Evolutionary conservation across 1,140 invertebrate species (phyloP).

Genomic region (Rhopalosiphum padi): DNA sequence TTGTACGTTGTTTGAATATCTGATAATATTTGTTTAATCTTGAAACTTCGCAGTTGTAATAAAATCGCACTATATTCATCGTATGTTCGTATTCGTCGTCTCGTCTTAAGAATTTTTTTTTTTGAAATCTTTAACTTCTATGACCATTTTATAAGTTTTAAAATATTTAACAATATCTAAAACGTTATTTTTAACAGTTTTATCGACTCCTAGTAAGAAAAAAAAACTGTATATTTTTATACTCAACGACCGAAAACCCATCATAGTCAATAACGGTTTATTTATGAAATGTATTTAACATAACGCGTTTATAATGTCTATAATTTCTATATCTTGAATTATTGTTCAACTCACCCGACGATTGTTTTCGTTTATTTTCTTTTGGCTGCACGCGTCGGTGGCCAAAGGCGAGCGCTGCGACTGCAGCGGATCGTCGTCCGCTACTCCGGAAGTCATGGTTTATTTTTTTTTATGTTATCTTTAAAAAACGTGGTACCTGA

Average conservation of each 20-base stretch:
- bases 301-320: neutral
- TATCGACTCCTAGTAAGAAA: too few relatives aligned
- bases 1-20: neutral
- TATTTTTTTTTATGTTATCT: neutral
- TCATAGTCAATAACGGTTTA: neutral
- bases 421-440: neutral
- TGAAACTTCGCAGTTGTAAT: neutral
- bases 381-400: conserved; percentile 14
- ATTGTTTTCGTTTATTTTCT: conserved; percentile 52
- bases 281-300: neutral
- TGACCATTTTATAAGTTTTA: neutral
- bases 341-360: conserved; percentile 29
- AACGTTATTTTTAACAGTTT: neutral
- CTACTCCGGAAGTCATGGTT: conserved; percentile 47
- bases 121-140: too few relatives aligned
- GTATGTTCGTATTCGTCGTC: neutral
- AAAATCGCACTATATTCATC: neutral
- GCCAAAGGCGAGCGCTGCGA: neutral
- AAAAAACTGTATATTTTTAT: neutral
- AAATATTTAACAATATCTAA: neutral
- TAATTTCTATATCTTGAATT: neutral
- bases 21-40: neutral
- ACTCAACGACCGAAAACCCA: neutral
- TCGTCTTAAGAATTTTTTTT: neutral
- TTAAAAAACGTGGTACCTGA: neutral